Base-by-base conservation (phyloP, 2,888 invertebrate genomes). In the Troides helena region DNA sequence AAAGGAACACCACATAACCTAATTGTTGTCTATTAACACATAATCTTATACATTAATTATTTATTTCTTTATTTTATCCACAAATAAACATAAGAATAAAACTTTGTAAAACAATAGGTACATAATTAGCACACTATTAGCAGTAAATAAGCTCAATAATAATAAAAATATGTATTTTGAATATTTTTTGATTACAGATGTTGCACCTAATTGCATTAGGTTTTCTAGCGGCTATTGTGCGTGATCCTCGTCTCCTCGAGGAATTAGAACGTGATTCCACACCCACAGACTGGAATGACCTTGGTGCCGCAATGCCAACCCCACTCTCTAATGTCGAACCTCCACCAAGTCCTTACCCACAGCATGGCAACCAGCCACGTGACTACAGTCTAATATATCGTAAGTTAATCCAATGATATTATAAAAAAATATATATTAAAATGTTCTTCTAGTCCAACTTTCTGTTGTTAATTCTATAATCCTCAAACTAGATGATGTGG, bases 401-500 rank as follows among this genome's bases (percentile, higher is more conserved):
- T 95, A 92, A 94, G 94, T 93, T 68, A 57, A 60, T 18, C 1
- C 12, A 17, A n/a, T 53, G 66, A 46, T 61, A 2, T 17, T 50
- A 3, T 17, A 50, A 50, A 12, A 50, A 10, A 10, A 39, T 8
- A 39, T 6, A 10, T 39, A 39, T 10, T 6, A 7, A 39, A 46
- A 46, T 14, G 14, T 46, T 14, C 12, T 46, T 12, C 3, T 4
- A 3, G 4, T 30, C 30, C 5, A 14, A 46, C 46, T 46, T 46
- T 46, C 46, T 14, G 7, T 53, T n/a, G 18, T 53, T 53, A 17
- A 17, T 53, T 3, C 18, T 14, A 6, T n/a, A 18, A 53, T n/a
- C n/a, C n/a, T 6, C 18, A n/a, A 5, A n/a, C n/a, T 90, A 97
- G 97, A 96, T 87, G 96, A 96, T 87, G 94, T 96, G 83, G 96